phyloP scores from a whole-genome alignment of 2,888 invertebrate species.

The Archaeoteleia sp. region DNA sequence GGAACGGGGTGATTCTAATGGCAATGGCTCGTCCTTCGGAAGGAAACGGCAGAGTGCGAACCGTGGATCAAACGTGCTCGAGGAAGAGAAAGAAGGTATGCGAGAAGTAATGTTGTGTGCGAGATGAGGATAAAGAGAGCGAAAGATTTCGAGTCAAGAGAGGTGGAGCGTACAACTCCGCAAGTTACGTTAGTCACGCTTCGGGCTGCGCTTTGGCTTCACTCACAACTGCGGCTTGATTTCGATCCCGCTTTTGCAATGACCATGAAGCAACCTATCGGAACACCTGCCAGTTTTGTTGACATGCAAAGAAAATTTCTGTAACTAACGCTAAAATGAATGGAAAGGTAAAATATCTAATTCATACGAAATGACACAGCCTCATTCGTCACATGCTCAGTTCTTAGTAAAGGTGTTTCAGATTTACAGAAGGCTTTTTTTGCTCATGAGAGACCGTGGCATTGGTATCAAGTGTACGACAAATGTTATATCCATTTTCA shows the following conservation, averaged over 20 bases:
- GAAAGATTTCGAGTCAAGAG: constrained; percentile 19
- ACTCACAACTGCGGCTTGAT: constrained; percentile 45
- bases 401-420: neutral
- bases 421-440: neutral
- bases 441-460: too few relatives aligned
- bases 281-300: constrained; percentile 65
- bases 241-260: constrained; percentile 61
- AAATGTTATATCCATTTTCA: too few relatives aligned
- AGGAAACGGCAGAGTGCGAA: constrained; percentile 52
- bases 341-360: constrained; percentile 4
- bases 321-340: constrained; percentile 20
- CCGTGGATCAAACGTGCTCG: constrained; percentile 37
- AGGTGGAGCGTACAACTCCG: constrained; percentile 28
- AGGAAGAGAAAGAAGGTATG: constrained; percentile 32
- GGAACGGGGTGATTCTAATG: constrained; percentile 70
- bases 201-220: constrained; percentile 59
- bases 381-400: neutral
- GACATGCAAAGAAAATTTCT: constrained; percentile 65
- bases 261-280: constrained; percentile 61
- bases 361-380: neutral
- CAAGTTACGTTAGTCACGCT: constrained; percentile 64
- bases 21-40: constrained; percentile 63
- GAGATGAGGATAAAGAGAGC: constrained; percentile 13
- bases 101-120: neutral
- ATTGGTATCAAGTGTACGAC: too few relatives aligned